Base-by-base conservation (phyloP, 2,113 vertebrate species). In the Stigmatopora nigra region DNA sequence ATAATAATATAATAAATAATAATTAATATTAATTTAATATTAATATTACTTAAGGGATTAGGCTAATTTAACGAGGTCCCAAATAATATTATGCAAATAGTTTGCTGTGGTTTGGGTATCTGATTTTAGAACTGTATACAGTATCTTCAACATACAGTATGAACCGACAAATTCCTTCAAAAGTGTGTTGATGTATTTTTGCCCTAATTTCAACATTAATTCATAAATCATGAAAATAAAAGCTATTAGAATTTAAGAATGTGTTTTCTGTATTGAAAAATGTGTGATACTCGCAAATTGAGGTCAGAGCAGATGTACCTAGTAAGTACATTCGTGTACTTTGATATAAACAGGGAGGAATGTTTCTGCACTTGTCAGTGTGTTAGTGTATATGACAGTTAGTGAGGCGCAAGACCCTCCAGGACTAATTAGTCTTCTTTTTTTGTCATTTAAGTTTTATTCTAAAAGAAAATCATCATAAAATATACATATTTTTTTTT, bases 351-450 rank as follows among this genome's bases (percentile, higher is more conserved):
- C 20, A 2, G 0, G 55, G 10, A 63, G 19, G 68, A 73, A 25
- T 20, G 19, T 31, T 19, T 63, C 20, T 62, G 45, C 8, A 44
- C 51, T 45, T 25, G 25, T 6, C 22, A 7, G 22, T 17, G 25
- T 25, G 10, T 20, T 64, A 60, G 64, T 61, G 74, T 17, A 48
- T 62, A 76, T 68, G 71, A 70, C 59, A 1, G 48, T 81, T 83
- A 77, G 67, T 79, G 81, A 84, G 84, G 63, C 78, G 82, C 64
- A 35, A 51, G 65, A 63, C 66, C 79, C 81, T 78, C 48, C 0
- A 38, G 73, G 82, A 81, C 76, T 44, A 58, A 65, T 64, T 63
- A 63, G 67, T 82, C 77, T 70, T 70, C 59, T 11, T 64, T 58
- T 58, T 20, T 60, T 22, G 41, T 74, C 70, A 69, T 78, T 41